Percentiles rank a stretch among this genome's conserved stretches.
Conservation (phyloP, 2,113 vertebrate species). For the Pardalotus punctatus region DNA sequence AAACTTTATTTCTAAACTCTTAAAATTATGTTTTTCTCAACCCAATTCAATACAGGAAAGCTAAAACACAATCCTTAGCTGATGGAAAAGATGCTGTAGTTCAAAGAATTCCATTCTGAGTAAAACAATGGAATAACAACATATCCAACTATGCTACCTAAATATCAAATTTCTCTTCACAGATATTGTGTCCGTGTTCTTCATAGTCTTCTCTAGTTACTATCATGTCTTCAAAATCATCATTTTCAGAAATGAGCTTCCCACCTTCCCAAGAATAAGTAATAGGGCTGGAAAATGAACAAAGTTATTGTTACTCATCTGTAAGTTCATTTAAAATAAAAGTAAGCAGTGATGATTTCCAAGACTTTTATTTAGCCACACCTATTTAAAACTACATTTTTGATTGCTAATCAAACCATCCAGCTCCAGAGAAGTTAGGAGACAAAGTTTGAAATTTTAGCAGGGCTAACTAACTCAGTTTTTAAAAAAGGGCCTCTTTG, state of each 20-base stretch:
- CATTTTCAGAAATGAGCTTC: slow-evolving; percentile 90
- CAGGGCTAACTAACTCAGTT: not conserved
- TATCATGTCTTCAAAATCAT: slow-evolving; percentile 95
- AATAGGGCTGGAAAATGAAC: slow-evolving; percentile 82
- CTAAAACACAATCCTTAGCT: slow-evolving; percentile 43
- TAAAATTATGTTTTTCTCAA: not conserved
- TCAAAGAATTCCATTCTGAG: slow-evolving; percentile 6
- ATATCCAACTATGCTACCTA: slow-evolving; percentile 60
- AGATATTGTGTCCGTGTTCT: slow-evolving; percentile 93
- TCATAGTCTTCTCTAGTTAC: slow-evolving; percentile 97
- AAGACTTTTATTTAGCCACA: not conserved
- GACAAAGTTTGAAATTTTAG: not conserved
- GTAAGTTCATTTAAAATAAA: not conserved
- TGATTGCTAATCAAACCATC: not conserved
- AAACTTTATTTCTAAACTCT: not conserved
- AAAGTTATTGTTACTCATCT: not conserved
- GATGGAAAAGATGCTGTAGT: not conserved
- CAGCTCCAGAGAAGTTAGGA: not conserved
- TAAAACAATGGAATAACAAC: not conserved
- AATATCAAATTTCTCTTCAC: slow-evolving; percentile 98
- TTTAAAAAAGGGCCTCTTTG: not conserved
- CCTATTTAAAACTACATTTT: not conserved
- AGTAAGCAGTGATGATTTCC: not conserved
- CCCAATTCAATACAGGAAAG: slow-evolving; percentile 43
- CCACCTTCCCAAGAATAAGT: slow-evolving; percentile 95